These are phyloP conservation scores for Irena cyanogastra DNA, from an alignment of 2,113 vertebrate genomes.

Conservation along the genomic window DNA sequence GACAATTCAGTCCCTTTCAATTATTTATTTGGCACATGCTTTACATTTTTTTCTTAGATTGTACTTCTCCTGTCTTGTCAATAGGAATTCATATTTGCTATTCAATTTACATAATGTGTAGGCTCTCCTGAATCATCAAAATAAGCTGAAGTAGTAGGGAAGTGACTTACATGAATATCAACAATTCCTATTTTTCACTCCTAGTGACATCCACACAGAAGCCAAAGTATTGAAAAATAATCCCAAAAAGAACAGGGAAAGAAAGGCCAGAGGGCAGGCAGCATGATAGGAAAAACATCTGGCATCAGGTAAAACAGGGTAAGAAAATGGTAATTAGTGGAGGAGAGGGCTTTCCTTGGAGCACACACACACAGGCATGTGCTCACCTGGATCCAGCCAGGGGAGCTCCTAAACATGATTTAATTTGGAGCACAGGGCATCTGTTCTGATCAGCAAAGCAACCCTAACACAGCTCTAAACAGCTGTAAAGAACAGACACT, in stretches of 20 bases:
- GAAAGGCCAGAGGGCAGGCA: neutral
- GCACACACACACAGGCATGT: fast-evolving
- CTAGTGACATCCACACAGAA: neutral
- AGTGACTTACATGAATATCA: constrained; percentile 16
- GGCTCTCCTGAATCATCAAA: constrained; percentile 39
- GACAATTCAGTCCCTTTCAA: neutral
- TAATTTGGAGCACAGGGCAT: neutral
- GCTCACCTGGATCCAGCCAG: neutral
- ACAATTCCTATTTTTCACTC: neutral
- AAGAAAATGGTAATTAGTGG: neutral
- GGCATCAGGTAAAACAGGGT: neutral
- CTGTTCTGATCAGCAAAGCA: neutral
- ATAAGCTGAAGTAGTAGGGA: neutral
- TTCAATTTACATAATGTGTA: constrained; percentile 41
- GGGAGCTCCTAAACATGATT: neutral
- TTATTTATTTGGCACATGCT: constrained; percentile 34
- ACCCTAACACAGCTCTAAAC: neutral
- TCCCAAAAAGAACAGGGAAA: neutral
- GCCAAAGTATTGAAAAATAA: neutral
- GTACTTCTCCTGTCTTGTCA: constrained; percentile 18
- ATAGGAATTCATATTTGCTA: constrained; percentile 23
- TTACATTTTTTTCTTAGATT: neutral
- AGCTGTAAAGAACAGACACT: neutral
- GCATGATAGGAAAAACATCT: neutral
- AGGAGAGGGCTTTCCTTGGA: neutral